Base-by-base conservation (phyloP, 2,888 invertebrate species). In the Callyntrura sp. region DNA sequence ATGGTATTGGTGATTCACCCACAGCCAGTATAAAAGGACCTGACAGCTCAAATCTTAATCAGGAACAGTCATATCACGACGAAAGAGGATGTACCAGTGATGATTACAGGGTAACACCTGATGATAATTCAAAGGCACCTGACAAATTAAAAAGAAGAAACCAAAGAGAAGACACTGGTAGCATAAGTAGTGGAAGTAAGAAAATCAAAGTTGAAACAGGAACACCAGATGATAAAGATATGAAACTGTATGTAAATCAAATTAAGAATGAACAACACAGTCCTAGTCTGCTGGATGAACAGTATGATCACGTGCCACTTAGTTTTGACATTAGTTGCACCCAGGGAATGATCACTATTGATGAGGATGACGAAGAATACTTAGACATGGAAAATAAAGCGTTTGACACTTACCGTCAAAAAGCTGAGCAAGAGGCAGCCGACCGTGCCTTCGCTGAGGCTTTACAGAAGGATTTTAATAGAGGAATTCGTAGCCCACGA, bases 401-500 rank as follows among this genome's bases (percentile, higher is more conserved):
- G n/a, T 81, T 92, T 6, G 82, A 90, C 20, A 17, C 82, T 14
- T 90, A 84, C 28, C 65, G 81, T 14, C 8, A 51, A 73, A 88
- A 88, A 51, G 78, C 68, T 14, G 51, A 89, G 11, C 92, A 92
- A 70, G 91, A 91, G 76, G 92, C 85, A 45, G 86, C 89, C 17
- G 92, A 92, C 65, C 82, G 88, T 1, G 83, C 73, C 2, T 91
- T 90, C 25, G 92, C 92, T 11, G 60, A 87, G 48, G 82, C 79
- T n/a, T 45, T 92, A 14, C 91, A 92, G 23, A 76, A 51, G 14
- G 78, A 85, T 11, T 45, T 91, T 4, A 91, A 92, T 43, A 20
- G 68, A 79, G 57, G 20, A 17, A 17, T 17, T n/a, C 6, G 23
- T 6, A 82, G 14, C 25, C 25, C 85, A 12, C 51, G 76, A 5